These are phyloP conservation scores for Colletes collaris DNA, from an alignment of 2,888 invertebrate genomes.

Conservation along the genomic window DNA sequence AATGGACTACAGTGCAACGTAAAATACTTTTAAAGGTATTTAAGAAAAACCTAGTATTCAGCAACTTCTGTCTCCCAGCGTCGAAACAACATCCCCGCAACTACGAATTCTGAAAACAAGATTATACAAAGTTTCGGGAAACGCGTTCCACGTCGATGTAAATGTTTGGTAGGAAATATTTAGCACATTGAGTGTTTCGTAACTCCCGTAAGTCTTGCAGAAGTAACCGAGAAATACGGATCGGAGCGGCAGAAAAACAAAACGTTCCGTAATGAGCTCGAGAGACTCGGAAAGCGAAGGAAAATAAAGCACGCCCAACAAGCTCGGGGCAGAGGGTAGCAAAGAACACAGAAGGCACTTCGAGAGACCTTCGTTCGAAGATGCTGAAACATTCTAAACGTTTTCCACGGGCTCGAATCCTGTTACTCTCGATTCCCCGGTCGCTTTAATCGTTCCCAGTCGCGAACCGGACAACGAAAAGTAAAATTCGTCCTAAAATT, in stretches of 20 bases:
- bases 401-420: conserved; percentile 10
- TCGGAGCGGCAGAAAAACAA: not conserved
- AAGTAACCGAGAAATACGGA: not conserved
- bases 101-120: not conserved
- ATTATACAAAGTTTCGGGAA: not conserved
- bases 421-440: not conserved
- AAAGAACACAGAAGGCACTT: not conserved
- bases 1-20: no score
- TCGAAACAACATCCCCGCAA: no score
- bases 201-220: not conserved
- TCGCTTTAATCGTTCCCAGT: conserved; percentile 11
- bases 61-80: no score
- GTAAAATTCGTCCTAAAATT: conserved; percentile 16
- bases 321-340: not conserved
- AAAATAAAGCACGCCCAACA: not conserved
- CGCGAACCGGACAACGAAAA: conserved; percentile 1
- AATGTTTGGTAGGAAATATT: not conserved
- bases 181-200: not conserved
- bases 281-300: not conserved
- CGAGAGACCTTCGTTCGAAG: not conserved
- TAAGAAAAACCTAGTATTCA: no score
- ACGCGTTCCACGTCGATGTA: not conserved
- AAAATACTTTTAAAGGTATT: no score
- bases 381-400: conserved; percentile 26
- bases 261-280: not conserved